Evolutionary conservation across 1,140 invertebrate species (phyloP).

Genomic region (Maconellicoccus hirsutus): DNA sequence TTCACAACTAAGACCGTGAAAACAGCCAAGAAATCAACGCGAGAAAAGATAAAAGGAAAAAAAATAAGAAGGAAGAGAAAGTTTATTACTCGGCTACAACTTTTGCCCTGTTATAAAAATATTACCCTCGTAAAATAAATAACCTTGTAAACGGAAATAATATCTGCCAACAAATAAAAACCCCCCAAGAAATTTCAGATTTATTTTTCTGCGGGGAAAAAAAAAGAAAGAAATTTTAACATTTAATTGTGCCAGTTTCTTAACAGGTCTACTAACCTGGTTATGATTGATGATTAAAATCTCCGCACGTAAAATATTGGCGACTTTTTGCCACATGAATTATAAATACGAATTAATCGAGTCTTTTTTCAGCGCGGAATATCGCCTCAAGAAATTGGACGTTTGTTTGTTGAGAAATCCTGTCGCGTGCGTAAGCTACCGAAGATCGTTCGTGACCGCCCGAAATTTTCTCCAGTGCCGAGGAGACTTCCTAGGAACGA

Average conservation of each 20-base stretch:
- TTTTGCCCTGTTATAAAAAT: constrained; percentile 9
- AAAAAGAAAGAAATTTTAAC: no score
- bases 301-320: no score
- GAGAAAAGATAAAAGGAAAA: background rate
- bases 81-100: constrained; percentile 7
- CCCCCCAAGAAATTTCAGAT: background rate
- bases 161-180: constrained; percentile 1
- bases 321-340: no score
- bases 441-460: background rate
- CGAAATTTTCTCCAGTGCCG: background rate
- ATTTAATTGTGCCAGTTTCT: no score
- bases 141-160: constrained; percentile 9
- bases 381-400: background rate
- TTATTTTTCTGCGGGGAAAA: background rate
- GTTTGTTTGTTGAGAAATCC: background rate
- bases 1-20: background rate
- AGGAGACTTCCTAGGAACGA: background rate
- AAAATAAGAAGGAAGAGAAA: constrained; percentile 2
- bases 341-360: no score
- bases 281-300: no score
- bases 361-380: background rate
- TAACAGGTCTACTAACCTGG: no score
- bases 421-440: background rate
- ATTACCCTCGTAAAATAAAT: constrained; percentile 9
- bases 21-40: constrained; percentile 2